Evolutionary conservation across 2,797 vertebrate genomes (phyloP), one percentile per base, ranked within the genome.

Genomic region (Sebastes iracundus): DNA sequence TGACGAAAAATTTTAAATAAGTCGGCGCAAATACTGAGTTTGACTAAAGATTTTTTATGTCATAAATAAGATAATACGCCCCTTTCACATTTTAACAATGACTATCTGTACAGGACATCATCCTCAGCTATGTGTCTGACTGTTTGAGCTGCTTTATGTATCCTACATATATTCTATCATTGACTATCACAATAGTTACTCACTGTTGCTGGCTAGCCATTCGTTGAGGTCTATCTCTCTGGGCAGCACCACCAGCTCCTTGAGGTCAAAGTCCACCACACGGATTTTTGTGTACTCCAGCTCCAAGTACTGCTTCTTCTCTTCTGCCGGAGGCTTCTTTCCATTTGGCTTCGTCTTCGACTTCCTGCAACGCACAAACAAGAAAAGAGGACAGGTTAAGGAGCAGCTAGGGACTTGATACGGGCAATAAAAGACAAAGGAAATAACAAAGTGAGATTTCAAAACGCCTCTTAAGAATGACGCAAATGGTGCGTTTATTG

Each of bases 181-280:
- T 32, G 30, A 64, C 13, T 4, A 14, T 8, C 59, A 33, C 23
- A 1, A 8, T 0, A 22, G 76, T n/a, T 12, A 97, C 98, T 94
- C 92, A 99, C 98, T 98, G 94, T 98, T 99, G 96, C 97, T 99
- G 84, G 99, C 98, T 72, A 99, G 97, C 99, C 99, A 99, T 94
- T 99, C 98, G 1, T 99, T 99, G 93, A 99, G 98, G 95, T 99
- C 99, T 72, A 99, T 99, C 96, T 99, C 99, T 70, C 97, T 96
- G 58, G 98, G 99, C 91, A 99, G 93, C 92, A 97, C 96, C 93
- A 99, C 99, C 94, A 99, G 96, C 88, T 99, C 98, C 94, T 98
- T 98, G 81, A 99, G 97, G 87, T 98, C 97, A 0, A 98, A 98
- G 94, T 99, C 99, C 0, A 98, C 96, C 90, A 99, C 98, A 11